A percentile compares a stretch with the other conserved stretches of the same genome.
Conservation (phyloP, 2,113 vertebrate genomes). For the Xiphorhynchus elegans region DNA sequence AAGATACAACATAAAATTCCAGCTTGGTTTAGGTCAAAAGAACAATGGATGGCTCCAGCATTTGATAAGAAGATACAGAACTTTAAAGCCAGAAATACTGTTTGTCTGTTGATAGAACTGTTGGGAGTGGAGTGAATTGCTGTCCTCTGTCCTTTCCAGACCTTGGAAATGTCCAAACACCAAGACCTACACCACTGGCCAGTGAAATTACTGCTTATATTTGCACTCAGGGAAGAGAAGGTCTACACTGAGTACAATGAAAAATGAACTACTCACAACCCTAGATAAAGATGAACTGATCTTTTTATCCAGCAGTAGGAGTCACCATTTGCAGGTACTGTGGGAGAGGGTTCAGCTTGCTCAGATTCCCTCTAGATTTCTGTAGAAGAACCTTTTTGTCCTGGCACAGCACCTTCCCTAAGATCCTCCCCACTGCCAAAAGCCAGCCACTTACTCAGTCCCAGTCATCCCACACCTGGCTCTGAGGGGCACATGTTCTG, state of each 20-base stretch:
- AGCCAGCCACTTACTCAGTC: neutral
- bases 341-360: neutral
- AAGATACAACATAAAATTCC: neutral
- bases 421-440: neutral
- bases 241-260: neutral
- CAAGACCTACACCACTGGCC: neutral
- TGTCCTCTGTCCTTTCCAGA: neutral
- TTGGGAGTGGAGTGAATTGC: neutral
- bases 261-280: neutral
- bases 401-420: neutral
- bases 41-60: neutral
- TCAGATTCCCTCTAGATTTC: neutral
- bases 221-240: neutral
- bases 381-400: neutral
- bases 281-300: neutral
- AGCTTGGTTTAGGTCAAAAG: neutral
- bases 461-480: neutral
- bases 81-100: neutral
- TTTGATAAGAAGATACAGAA: neutral
- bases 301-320: neutral
- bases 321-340: neutral
- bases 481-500: neutral
- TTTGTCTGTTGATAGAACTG: neutral
- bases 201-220: neutral
- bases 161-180: neutral